A percentile compares a stretch with the other conserved stretches of the same genome.
Evolutionary conservation across 2,113 vertebrate genomes (phyloP).

Genomic region (Calonectris borealis): DNA sequence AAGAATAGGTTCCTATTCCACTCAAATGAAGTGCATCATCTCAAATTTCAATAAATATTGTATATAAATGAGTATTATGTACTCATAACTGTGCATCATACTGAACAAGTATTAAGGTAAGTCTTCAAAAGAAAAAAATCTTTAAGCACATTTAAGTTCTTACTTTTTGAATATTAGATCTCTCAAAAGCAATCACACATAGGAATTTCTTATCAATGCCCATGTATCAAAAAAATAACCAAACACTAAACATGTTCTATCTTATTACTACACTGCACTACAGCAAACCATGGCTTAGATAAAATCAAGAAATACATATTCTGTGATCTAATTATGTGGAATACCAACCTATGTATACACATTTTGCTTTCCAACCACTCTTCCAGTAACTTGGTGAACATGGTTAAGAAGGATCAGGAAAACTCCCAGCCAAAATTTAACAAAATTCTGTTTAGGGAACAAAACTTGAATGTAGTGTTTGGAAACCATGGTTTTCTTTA

Average conservation of each 20-base stretch:
- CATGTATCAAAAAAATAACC: neutral
- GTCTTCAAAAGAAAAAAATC: neutral
- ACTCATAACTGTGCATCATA: neutral
- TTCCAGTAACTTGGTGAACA: neutral
- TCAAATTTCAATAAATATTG: neutral
- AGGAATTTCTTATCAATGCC: neutral
- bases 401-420: neutral
- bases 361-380: neutral
- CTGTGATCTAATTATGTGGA: neutral
- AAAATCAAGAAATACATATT: neutral
- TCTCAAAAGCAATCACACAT: neutral
- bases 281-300: neutral
- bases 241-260: neutral
- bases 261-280: neutral
- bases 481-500: neutral
- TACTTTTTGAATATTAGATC: neutral
- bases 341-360: neutral
- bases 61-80: neutral
- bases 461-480: neutral
- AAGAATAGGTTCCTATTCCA: neutral
- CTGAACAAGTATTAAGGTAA: neutral
- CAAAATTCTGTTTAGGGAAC: neutral
- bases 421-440: neutral
- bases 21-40: neutral
- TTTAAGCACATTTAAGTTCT: neutral